phyloP scores from a whole-genome alignment of 1,140 invertebrate genomes.

The Sitodiplosis mosellana region DNA sequence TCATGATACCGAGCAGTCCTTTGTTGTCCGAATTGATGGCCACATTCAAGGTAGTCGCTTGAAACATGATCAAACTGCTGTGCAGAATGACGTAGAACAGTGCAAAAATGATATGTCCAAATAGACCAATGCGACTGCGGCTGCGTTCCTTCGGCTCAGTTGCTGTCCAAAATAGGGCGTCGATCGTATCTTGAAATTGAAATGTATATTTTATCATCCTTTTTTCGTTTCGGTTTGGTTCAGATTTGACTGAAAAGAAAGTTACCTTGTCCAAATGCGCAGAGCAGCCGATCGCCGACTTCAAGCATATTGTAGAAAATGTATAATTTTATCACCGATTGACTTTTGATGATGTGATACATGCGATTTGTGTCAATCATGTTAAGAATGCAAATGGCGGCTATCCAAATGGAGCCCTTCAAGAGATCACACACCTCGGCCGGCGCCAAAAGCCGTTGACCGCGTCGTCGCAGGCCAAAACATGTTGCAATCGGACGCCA shows the following conservation, averaged over 20 bases:
- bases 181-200: constrained; percentile 96
- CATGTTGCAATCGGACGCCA: constrained; percentile 48
- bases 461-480: constrained; percentile 39
- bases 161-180: constrained; percentile 94
- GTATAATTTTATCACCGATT: constrained; percentile 97
- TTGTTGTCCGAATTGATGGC: constrained; percentile 99
- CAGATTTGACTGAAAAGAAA: too few species aligned
- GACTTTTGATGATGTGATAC: constrained; percentile 97
- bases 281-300: constrained; percentile 87
- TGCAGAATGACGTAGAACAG: constrained; percentile 86
- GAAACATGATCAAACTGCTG: constrained; percentile 75
- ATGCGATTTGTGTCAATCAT: constrained; percentile 95
- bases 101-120: constrained; percentile 78
- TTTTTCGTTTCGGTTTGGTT: too few species aligned
- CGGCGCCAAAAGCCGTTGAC: constrained; percentile 46
- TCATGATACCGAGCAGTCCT: constrained; percentile 93
- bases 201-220: too few species aligned
- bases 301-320: constrained; percentile 99
- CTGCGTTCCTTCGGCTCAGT: constrained; percentile 74
- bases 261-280: constrained; percentile 95
- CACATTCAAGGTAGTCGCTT: constrained; percentile 94
- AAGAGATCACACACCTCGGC: constrained; percentile 93
- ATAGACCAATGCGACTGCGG: constrained; percentile 65
- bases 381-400: constrained; percentile 67
- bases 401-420: constrained; percentile 75